Evolutionary conservation across 2,113 vertebrate species (phyloP).

Genomic region (Gnathonemus longibarbis): DNA sequence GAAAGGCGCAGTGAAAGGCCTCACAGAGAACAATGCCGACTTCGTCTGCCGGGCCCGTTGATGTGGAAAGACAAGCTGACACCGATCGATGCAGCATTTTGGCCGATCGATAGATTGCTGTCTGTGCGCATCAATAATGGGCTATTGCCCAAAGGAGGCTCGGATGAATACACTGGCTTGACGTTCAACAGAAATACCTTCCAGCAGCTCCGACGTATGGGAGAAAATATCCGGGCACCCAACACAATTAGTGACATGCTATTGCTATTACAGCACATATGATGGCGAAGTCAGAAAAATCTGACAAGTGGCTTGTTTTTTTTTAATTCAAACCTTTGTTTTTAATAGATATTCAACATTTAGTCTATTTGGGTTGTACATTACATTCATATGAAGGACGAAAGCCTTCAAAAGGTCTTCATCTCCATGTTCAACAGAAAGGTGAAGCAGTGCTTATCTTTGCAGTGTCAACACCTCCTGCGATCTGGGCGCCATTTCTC

Average conservation of each 20-base stretch:
- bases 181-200: neutral
- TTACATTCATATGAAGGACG: neutral
- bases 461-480: neutral
- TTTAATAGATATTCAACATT: neutral
- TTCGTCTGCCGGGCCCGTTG: neutral
- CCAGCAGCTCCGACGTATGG: too few species aligned
- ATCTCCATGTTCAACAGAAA: neutral
- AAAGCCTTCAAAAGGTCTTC: neutral
- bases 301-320: neutral
- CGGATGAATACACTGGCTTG: neutral
- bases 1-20: neutral
- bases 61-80: conserved; percentile 6
- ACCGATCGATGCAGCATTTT: conserved; percentile 3
- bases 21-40: neutral
- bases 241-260: neutral
- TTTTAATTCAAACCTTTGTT: neutral
- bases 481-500: neutral
- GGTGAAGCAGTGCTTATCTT: neutral
- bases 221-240: neutral
- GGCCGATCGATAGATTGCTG: conserved; percentile 13
- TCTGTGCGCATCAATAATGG: conserved; percentile 1
- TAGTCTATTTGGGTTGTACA: neutral
- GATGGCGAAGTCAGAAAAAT: neutral
- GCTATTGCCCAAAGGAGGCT: neutral
- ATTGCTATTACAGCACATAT: neutral